Percentiles rank a stretch among this genome's conserved stretches.
phyloP scores from a whole-genome alignment of 2,797 vertebrate genomes.

The Schizopygopsis malacanthus region DNA sequence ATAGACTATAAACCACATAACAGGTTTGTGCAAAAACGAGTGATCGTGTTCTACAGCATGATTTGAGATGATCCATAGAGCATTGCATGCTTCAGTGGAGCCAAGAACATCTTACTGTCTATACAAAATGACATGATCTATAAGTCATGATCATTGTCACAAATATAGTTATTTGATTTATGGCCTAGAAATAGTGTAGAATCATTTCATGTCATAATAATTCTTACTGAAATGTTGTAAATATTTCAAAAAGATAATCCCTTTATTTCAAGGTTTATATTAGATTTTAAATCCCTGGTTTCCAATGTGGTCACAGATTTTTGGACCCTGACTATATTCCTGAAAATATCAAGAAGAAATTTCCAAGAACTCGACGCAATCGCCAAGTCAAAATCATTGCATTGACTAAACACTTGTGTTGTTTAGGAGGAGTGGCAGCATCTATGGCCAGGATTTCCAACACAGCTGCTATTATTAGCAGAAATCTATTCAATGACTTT shows the following conservation, averaged over 20 bases:
- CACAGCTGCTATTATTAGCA: constrained; percentile 6
- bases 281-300: background rate
- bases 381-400: background rate
- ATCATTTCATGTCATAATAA: background rate
- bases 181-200: background rate
- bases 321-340: background rate
- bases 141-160: background rate
- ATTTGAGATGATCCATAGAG: background rate
- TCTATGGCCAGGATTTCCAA: background rate
- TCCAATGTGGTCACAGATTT: too few species aligned
- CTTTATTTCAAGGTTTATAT: background rate
- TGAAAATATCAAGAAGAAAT: background rate
- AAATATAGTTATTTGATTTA: background rate
- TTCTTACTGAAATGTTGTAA: background rate
- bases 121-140: background rate
- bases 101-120: background rate
- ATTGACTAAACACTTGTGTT: background rate
- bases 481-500: background rate
- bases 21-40: background rate
- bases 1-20: too few species aligned
- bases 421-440: constrained; percentile 15
- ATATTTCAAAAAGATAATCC: background rate
- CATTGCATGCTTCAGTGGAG: background rate
- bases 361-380: background rate
- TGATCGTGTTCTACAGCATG: background rate